These are phyloP conservation scores for Darevskia mixta DNA, from an alignment of 2,797 vertebrate genomes.

Conservation along the genomic window DNA sequence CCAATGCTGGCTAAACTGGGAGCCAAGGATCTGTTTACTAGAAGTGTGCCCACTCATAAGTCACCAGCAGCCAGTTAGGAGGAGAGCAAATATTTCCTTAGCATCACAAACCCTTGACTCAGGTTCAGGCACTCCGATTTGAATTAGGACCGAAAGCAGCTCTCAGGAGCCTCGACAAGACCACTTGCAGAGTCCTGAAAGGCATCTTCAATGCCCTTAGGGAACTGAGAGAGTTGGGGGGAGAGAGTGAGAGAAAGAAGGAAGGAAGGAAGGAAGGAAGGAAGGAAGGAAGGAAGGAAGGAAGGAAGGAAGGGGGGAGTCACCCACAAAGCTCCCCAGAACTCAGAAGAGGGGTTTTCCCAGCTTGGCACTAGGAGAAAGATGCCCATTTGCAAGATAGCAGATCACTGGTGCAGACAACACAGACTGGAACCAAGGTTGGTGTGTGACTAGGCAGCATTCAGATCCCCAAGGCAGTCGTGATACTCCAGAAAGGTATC, in stretches of 20 bases:
- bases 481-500: no score
- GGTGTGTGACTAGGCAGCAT: no score
- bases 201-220: background rate
- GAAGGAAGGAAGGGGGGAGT: background rate
- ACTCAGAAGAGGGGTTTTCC: no score
- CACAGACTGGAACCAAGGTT: no score
- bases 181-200: background rate
- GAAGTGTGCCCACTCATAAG: constrained; percentile 23
- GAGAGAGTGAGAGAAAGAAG: no score
- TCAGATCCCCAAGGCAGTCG: no score
- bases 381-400: no score
- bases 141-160: background rate
- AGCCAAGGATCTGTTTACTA: constrained; percentile 22
- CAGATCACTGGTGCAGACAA: no score
- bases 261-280: no score
- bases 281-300: no score
- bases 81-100: constrained; percentile 39
- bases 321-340: no score
- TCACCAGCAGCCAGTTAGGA: background rate
- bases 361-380: no score
- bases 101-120: constrained; percentile 19
- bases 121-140: background rate
- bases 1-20: constrained; percentile 47
- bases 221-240: background rate
- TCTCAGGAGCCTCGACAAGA: background rate